phyloP scores from a whole-genome alignment of 2,113 vertebrate genomes.

The Notechis scutatus region DNA sequence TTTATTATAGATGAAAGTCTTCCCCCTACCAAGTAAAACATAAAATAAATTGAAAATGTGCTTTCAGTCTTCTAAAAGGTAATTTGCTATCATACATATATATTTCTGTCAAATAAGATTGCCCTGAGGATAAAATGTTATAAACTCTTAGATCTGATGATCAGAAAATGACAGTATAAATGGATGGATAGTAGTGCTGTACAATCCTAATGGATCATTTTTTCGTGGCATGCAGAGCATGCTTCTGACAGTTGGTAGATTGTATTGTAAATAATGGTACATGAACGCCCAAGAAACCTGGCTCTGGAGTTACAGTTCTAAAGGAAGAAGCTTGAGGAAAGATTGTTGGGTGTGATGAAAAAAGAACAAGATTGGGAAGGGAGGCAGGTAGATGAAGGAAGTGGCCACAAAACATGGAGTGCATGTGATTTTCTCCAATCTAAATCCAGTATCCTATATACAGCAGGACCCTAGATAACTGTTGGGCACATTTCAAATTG shows the following conservation, averaged over 20 bases:
- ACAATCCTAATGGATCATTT: neutral
- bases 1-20: neutral
- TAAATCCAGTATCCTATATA: neutral
- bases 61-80: neutral
- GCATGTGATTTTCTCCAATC: neutral
- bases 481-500: neutral
- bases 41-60: neutral
- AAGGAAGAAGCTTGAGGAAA: neutral
- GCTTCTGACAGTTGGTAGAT: neutral
- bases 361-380: neutral
- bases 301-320: neutral
- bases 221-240: neutral
- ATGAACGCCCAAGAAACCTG: neutral
- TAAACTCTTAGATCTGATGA: neutral
- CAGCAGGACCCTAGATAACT: neutral
- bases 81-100: neutral
- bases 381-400: neutral
- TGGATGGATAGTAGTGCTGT: neutral
- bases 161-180: neutral
- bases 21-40: neutral
- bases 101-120: neutral
- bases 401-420: neutral
- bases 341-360: neutral
- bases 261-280: neutral
- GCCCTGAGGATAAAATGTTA: neutral